Base-by-base conservation (phyloP, 2,797 vertebrate species). In the Microctenopoma lineatum region DNA sequence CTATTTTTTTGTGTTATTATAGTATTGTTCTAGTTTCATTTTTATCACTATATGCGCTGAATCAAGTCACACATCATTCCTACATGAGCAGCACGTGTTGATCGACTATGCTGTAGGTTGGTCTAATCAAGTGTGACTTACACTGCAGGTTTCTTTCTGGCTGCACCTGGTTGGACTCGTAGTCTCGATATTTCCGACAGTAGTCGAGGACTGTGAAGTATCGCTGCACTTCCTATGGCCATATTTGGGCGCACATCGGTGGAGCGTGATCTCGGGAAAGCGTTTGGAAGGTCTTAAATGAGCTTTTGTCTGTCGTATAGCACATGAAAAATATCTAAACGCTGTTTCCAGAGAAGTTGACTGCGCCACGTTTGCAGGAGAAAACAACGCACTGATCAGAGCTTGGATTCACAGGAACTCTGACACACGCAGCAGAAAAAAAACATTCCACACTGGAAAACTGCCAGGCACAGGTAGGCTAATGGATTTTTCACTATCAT, bases 381-480 rank as follows among this genome's bases (percentile, higher is more conserved):
- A 36, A 46, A 80, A 29, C 47, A 4, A 48, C 67, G 77, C 71
- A 57, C 27, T 8, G 16, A 77, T 14, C 56, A 4, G 47, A 73
- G 60, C 53, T 76, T 21, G 58, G 73, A 84, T 82, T 39, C 78
- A 36, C 29, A 75, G 86, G 16, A 91, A 87, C 90, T 91, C 85
- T 73, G 79, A 90, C 83, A 76, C 83, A 79, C 84, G 79, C 84
- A 85, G 82, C 81, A 78, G 76, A 38, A 38, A 41, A 83, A 77
- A 81, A 70, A 70, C 64, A 82, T 69, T 81, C 61, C 77, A 87
- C 72, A 56, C 88, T 77, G 89, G 85, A 73, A 68, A 88, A 87
- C 86, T 88, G 88, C 80, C 70, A 67, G 84, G 68, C 77, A 80
- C 93, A 95, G 93, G 94, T 95, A 90, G 94, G 91, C 48, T 47